Percentiles rank a stretch among this genome's conserved stretches.
Evolutionary conservation across 2,797 vertebrate genomes (phyloP).

Genomic region (Malurus splendens): DNA sequence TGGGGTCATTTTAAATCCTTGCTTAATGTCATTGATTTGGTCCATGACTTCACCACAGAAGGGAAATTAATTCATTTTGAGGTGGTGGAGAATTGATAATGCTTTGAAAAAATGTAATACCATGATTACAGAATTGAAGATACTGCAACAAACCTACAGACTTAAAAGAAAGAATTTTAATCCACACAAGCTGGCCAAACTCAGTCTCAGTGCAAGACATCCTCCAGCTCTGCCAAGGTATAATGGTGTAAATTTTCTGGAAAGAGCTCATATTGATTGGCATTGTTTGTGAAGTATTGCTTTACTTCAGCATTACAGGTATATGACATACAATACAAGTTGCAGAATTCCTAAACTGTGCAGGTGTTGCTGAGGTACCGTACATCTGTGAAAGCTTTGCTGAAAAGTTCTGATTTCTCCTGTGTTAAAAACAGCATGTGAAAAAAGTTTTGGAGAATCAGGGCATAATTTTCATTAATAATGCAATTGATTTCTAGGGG

Average conservation of each 20-base stretch:
- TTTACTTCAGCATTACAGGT: background rate
- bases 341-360: background rate
- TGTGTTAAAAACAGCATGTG: background rate
- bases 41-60: background rate
- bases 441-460: slow-evolving; percentile 17
- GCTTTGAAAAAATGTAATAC: background rate
- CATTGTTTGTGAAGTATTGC: background rate
- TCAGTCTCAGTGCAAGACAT: background rate
- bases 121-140: background rate
- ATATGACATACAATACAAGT: background rate
- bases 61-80: background rate
- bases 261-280: background rate
- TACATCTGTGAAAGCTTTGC: background rate
- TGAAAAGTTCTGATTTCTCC: background rate
- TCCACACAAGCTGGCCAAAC: background rate
- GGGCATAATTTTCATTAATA: slow-evolving; percentile 17
- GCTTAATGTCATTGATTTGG: background rate
- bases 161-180: background rate
- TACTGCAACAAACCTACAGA: background rate
- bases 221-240: background rate
- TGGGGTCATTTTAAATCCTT: background rate
- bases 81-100: background rate
- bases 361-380: background rate
- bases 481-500: background rate
- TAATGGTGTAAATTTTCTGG: background rate